Base-by-base conservation (phyloP, 1,140 invertebrate genomes). In the Drosophila bocki region DNA sequence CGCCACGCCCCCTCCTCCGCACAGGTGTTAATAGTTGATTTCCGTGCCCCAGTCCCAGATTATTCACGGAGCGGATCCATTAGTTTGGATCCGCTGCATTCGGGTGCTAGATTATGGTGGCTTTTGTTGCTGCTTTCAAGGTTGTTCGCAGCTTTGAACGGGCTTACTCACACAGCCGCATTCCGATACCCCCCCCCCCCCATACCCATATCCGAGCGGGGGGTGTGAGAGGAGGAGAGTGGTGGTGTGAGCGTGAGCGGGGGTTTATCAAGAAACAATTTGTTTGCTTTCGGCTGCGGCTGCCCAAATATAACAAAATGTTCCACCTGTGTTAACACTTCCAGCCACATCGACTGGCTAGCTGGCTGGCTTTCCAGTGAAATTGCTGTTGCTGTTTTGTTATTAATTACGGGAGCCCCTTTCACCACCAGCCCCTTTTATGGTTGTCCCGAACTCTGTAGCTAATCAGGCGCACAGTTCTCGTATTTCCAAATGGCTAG, bases 241-340 rank as follows among this genome's bases (percentile, higher is more conserved):
- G 19, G 11, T 17, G 56, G 8, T 59, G 37, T 12, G 22, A 45
- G 41, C 26, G 39, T 56, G 41, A 44, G 64, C 29, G 51, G 57
- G 15, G 50, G 51, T 76, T 86, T 82, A 87, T 87, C 83, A 86
- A 87, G 80, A 82, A 87, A 61, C 62, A 63, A 45, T 76, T 82
- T 78, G 48, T 72, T 76, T 82, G 69, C 48, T 58, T 82, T 62
- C 76, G 61, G 60, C 56, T 61, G 42, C 71, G 57, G 19, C 51
- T 62, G 42, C 71, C 56, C 56, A 58, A 72, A 77, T 65, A 80
- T 48, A 77, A 80, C 48, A 65, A 64, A 87, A 79, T 62, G 45
- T 45, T 84, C 41, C 84, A 87, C 58, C 71, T 87, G 83, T 83
- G 47, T 48, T 67, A 50, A 65, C 82, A 58, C 41, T 65, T 71